Conservation (phyloP, 2,113 vertebrate genomes). For the Alethe castanea region DNA sequence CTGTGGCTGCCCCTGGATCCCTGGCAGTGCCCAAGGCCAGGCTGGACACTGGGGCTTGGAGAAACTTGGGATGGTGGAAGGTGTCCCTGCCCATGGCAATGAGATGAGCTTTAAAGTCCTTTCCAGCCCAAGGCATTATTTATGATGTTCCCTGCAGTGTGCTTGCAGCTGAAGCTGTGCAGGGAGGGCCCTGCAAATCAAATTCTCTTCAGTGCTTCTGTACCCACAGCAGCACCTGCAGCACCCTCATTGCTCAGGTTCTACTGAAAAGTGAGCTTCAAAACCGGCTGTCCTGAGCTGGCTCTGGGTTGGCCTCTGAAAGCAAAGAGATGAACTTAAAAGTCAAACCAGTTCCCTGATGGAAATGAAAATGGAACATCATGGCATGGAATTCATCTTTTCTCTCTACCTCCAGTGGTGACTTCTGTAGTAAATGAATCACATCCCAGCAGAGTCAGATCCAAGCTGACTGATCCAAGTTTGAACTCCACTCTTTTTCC, state of each 20-base stretch:
- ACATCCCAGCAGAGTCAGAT: background rate
- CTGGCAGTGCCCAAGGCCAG: background rate
- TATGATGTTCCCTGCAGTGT: background rate
- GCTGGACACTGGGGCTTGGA: accelerated
- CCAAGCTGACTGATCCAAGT: background rate
- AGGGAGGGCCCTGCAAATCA: background rate
- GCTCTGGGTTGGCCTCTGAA: background rate
- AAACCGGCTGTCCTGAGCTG: background rate
- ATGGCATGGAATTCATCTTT: background rate
- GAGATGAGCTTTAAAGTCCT: no score
- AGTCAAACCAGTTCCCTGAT: background rate
- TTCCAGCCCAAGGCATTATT: background rate
- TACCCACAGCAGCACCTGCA: background rate
- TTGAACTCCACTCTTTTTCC: background rate
- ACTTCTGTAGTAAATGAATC: background rate
- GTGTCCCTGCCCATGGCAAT: background rate
- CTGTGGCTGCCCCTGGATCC: background rate
- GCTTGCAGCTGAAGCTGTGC: background rate
- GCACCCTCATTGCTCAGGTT: background rate
- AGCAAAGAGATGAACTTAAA: background rate
- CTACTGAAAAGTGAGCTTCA: background rate
- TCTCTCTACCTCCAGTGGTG: background rate
- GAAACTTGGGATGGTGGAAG: accelerated
- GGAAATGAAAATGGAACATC: background rate
- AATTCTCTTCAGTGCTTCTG: background rate